Conservation (phyloP, 2,888 invertebrate species). For the Hypomecis punctinalis region DNA sequence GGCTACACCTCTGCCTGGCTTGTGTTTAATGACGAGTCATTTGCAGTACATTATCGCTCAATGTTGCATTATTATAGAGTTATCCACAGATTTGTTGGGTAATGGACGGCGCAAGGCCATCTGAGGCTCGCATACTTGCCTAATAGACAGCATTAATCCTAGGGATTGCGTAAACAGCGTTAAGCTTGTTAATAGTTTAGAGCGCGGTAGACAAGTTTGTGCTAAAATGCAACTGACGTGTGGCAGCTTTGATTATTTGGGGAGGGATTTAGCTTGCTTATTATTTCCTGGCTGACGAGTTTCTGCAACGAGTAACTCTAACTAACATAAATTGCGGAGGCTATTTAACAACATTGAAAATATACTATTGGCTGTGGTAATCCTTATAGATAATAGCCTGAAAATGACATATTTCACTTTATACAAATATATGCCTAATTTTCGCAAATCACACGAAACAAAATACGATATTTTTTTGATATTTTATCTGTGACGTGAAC, state of each 20-base stretch:
- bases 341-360: too few species aligned
- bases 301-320: too few species aligned
- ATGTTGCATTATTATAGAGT: slow-evolving; percentile 71
- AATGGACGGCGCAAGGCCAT: slow-evolving; percentile 75
- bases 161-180: slow-evolving; percentile 19
- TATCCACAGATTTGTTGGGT: slow-evolving; percentile 77
- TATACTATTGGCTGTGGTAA: too few species aligned
- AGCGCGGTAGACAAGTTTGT: slow-evolving; percentile 2
- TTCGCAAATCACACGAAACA: too few species aligned
- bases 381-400: too few species aligned
- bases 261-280: too few species aligned
- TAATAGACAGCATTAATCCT: slow-evolving; percentile 56
- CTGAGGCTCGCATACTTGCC: slow-evolving; percentile 70
- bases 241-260: not conserved
- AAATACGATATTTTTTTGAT: too few species aligned
- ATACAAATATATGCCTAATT: too few species aligned
- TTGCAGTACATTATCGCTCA: slow-evolving; percentile 75
- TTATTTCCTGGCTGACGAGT: too few species aligned
- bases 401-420: too few species aligned
- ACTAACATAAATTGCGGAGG: too few species aligned
- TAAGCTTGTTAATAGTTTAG: slow-evolving; percentile 26
- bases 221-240: slow-evolving; percentile 9
- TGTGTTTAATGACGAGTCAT: slow-evolving; percentile 75
- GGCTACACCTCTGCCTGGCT: slow-evolving; percentile 50
- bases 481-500: too few species aligned